Evolutionary conservation across 2,888 invertebrate genomes (phyloP).

Genomic region (Epirrhoe tristata): DNA sequence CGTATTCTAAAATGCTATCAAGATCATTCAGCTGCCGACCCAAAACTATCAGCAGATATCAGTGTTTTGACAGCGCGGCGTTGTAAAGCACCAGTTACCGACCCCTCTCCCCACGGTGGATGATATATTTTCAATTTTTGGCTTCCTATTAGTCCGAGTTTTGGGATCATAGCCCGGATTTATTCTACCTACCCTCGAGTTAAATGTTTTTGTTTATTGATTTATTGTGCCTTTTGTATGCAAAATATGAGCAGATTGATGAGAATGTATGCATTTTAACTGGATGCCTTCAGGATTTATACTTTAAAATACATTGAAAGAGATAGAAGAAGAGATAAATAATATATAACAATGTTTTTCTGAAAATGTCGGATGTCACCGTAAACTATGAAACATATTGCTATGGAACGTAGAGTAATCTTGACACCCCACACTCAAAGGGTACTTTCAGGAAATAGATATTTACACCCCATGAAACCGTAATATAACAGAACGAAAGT

Average conservation of each 20-base stretch:
- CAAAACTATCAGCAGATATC: slow-evolving; percentile 60
- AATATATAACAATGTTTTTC: background rate
- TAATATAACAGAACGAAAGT: slow-evolving; percentile 25
- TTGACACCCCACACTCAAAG: background rate
- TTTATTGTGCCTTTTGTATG: slow-evolving; percentile 10
- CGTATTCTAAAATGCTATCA: slow-evolving; percentile 51
- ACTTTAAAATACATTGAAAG: too few species aligned
- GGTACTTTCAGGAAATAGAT: slow-evolving; percentile 19
- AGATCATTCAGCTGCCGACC: slow-evolving; percentile 54
- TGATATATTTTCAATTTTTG: slow-evolving; percentile 84
- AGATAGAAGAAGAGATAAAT: too few species aligned
- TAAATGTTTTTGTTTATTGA: slow-evolving; percentile 23
- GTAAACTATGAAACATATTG: background rate
- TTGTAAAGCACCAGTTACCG: slow-evolving; percentile 61
- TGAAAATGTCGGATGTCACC: background rate
- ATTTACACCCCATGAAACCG: slow-evolving; percentile 30
- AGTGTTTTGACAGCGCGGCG: slow-evolving; percentile 73
- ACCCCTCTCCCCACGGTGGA: slow-evolving; percentile 64
- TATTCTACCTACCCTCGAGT: slow-evolving; percentile 51
- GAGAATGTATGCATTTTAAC: background rate
- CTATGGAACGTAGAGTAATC: background rate
- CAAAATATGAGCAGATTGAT: background rate
- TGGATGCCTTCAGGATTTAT: too few species aligned
- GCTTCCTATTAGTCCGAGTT: slow-evolving; percentile 67
- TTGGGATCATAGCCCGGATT: slow-evolving; percentile 70